Evolutionary conservation across 2,888 invertebrate species (phyloP).

Genomic region (Leucophenga montana): DNA sequence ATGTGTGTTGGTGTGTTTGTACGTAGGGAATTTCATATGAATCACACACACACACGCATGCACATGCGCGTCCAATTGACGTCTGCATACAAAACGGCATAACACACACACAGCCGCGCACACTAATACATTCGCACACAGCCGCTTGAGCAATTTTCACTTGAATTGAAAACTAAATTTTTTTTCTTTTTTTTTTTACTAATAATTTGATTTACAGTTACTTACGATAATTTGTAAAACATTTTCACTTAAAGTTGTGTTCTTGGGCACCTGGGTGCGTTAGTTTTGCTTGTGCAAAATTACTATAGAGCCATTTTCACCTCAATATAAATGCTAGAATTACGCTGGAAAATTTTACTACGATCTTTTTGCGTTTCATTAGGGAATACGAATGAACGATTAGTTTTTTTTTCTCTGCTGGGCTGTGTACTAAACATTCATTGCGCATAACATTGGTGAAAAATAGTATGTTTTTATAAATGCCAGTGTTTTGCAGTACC

Average conservation of each 20-base stretch:
- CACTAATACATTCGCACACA: conserved; percentile 24
- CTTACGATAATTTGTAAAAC: conserved; percentile 66
- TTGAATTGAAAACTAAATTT: not conserved
- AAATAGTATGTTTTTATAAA: too few relatives aligned
- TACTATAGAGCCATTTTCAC: conserved; percentile 86
- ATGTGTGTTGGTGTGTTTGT: not conserved
- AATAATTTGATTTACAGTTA: conserved; percentile 41
- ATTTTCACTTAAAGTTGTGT: conserved; percentile 64
- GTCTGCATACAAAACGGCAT: conserved; percentile 32
- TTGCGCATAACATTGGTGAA: too few relatives aligned
- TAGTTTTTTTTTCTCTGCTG: not conserved
- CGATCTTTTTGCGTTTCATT: conserved; percentile 71
- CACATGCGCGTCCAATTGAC: conserved; percentile 4
- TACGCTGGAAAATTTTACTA: conserved; percentile 59
- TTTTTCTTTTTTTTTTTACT: not conserved
- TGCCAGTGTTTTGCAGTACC: too few relatives aligned
- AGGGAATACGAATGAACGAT: conserved; percentile 54
- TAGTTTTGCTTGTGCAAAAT: conserved; percentile 65
- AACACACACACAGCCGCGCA: not conserved
- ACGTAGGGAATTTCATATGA: conserved; percentile 8
- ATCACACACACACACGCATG: conserved; percentile 28
- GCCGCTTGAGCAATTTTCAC: conserved; percentile 5
- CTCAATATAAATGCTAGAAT: conserved; percentile 72
- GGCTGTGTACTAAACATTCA: too few relatives aligned
- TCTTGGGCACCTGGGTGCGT: conserved; percentile 70